Base-by-base conservation (phyloP, 2,888 invertebrate species). In the Tetragnatha montana region DNA sequence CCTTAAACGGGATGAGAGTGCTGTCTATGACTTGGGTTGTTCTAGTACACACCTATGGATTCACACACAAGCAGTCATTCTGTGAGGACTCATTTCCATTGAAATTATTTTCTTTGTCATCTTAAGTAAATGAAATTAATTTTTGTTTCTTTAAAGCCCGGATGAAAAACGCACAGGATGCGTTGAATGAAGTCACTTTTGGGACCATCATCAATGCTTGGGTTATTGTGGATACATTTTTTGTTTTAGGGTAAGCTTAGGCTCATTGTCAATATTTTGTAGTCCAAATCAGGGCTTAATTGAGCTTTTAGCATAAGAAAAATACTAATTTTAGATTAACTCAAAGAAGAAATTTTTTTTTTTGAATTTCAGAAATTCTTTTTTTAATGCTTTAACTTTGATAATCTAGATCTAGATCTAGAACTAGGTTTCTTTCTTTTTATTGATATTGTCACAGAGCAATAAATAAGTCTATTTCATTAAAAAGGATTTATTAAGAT, bases 201-300 rank as follows among this genome's bases (percentile, higher is more conserved):
- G 90, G 90, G 12, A 90, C 90, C 22, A 84, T 92, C 12, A 87
- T 92, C 79, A 92, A 92, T 83, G 92, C 91, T 6, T 92, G 91
- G 91, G 88, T 91, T 35, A 80, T 91, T 12, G 92, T 92, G 0
- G 91, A 91, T 21, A 88, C 91, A 19, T 92, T 91, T 81, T 92
- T 92, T 74, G 89, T 91, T 6, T 73, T 92, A 8, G 91, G 91
- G 80, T 90, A 80, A 87, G 91, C 70, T 19, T 1, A 2, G 14
- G 6, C 8, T 12, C 60, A 60, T 60, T n/a, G n/a, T n/a, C n/a
- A n/a, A n/a, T n/a, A n/a, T n/a, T n/a, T n/a, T n/a, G n/a, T n/a
- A n/a, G 4, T 4, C 35, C 35, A 35, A 35, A 35, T 35, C 35
- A 35, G 35, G 35, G 35, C 4, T 35, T 35, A 35, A 35, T 35